Evolutionary conservation across 2,888 invertebrate genomes (phyloP).

Genomic region (Ormyrus thymus): DNA sequence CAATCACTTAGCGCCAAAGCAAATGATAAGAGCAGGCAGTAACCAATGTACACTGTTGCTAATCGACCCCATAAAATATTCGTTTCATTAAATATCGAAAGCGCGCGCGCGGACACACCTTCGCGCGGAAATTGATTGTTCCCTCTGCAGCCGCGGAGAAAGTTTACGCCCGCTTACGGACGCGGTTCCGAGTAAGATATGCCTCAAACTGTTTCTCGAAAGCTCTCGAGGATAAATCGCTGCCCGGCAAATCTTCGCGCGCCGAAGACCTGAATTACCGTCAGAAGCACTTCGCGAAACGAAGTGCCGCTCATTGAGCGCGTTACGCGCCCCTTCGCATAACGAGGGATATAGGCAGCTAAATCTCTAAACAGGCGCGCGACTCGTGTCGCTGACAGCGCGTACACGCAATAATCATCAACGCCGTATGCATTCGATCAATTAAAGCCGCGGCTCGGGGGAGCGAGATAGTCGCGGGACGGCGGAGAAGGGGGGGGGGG

Average conservation of each 20-base stretch:
- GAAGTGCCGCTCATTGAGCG: slow-evolving; percentile 27
- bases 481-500: not conserved
- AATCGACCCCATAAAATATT: not conserved
- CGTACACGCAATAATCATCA: not conserved
- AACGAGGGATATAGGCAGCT: too few relatives aligned
- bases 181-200: too few relatives aligned
- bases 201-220: too few relatives aligned
- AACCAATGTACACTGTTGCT: not conserved
- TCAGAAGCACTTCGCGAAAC: not conserved
- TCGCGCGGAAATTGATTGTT: not conserved
- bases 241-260: too few relatives aligned
- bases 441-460: slow-evolving; percentile 41
- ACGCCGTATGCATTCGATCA: slow-evolving; percentile 22
- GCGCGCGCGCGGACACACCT: not conserved
- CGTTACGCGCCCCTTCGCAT: not conserved
- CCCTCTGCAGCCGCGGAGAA: too few relatives aligned
- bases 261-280: too few relatives aligned
- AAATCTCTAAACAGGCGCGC: too few relatives aligned
- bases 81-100: slow-evolving; percentile 20
- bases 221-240: too few relatives aligned
- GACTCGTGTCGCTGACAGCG: not conserved
- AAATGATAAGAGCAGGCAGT: slow-evolving; percentile 14
- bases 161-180: too few relatives aligned
- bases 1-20: not conserved
- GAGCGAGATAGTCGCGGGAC: slow-evolving; percentile 30